Evolutionary conservation across 2,113 vertebrate species (phyloP).

Genomic region (Notechis scutatus): DNA sequence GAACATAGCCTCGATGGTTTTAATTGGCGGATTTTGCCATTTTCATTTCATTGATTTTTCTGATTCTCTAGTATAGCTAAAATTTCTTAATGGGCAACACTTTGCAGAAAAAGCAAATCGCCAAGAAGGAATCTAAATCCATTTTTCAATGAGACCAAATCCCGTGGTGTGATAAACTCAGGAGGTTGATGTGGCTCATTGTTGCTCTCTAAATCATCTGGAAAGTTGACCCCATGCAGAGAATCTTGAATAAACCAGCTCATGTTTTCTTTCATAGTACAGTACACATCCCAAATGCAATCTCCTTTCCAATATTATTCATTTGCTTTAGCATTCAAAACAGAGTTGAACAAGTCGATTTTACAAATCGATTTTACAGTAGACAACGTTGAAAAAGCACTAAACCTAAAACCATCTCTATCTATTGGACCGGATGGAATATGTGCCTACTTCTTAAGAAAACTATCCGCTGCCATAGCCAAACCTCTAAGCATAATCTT

Average conservation of each 20-base stretch:
- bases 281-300: not conserved
- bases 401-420: too few species aligned
- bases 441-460: too few species aligned
- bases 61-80: not conserved
- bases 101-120: rapidly evolving
- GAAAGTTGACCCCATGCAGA: not conserved
- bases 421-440: too few species aligned
- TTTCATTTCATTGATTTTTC: constrained; percentile 10
- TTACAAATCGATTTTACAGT: too few species aligned
- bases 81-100: not conserved
- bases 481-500: too few species aligned
- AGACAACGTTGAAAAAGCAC: too few species aligned
- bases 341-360: not conserved
- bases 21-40: not conserved
- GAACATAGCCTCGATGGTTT: constrained; percentile 17
- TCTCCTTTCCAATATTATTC: not conserved
- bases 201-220: not conserved
- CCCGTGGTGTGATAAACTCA: not conserved
- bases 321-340: not conserved
- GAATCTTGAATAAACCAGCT: not conserved
- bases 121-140: not conserved
- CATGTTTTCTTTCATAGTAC: not conserved
- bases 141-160: not conserved
- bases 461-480: too few species aligned
- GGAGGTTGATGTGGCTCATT: not conserved